Evolutionary conservation across 2,797 vertebrate species (phyloP), one percentile per base, ranked within the genome.

Genomic region (Gobio occitaniae): DNA sequence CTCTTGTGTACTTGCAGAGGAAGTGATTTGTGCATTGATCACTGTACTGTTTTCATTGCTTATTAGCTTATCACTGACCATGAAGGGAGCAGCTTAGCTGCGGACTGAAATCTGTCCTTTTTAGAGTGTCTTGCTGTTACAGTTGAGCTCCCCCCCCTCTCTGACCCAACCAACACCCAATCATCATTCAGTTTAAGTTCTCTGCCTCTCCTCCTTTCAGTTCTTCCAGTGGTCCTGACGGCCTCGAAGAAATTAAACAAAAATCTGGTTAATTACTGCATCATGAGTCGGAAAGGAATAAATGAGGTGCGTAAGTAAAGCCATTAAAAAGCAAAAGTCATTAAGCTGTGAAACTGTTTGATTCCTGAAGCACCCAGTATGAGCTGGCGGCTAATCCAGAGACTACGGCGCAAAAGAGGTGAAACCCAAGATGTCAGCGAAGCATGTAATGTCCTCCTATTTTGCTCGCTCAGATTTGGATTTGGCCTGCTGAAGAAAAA

Each of bases 281-380:
- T 94, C 93, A 94, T 92, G 93, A 91, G 84, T 88, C 17, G 88
- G 84, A 90, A 92, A 90, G 92, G 92, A 94, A 94, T 94, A 94
- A 95, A 95, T 94, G 91, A 94, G 94, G 93, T 94, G 94, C 93
- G 7, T 92, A 94, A 94, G 93, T 93, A 91, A 93, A 89, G 93
- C 94, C 92, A 94, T 94, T 95, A 93, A 92, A 94, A 92, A 92
- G 93, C 78, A 92, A 93, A 93, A 92, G 91, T 93, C 93, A 94
- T 95, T 95, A 94, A 87, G 80, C 77, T 93, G 91, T 91, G 91
- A 92, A 93, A 91, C 89, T 89, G 94, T 95, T 94, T 95, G 93
- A 95, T 95, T 94, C 92, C 92, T 93, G 93, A 94, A 95, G 93
- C 93, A 91, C 68, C 92, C 92, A 88, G 87, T 92, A 92, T 93